Percentiles rank a stretch among this genome's conserved stretches.
Conservation (phyloP, 1,140 invertebrate genomes). For the Brachionus angularis region DNA sequence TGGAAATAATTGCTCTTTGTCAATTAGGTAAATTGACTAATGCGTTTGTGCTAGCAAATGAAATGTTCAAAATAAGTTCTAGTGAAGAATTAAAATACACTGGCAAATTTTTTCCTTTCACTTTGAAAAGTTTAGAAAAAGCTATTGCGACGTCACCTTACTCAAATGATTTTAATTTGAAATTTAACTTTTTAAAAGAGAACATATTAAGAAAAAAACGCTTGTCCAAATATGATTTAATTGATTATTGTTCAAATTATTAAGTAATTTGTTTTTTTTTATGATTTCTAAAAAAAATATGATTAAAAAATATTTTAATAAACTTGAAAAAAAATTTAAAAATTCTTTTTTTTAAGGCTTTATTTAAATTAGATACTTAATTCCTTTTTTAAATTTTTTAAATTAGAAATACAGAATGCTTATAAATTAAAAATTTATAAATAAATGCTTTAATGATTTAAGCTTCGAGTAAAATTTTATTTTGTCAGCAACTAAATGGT, state of each 20-base stretch:
- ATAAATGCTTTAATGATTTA: too few species aligned
- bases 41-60: constrained; percentile 27
- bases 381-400: too few species aligned
- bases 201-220: not conserved
- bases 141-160: not conserved
- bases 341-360: too few species aligned
- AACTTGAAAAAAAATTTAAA: too few species aligned
- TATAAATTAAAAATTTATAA: too few species aligned
- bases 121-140: not conserved
- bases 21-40: not conserved
- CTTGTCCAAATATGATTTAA: constrained; percentile 25
- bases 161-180: not conserved
- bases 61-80: constrained; percentile 27
- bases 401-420: too few species aligned
- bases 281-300: too few species aligned
- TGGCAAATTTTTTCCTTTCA: constrained; percentile 36
- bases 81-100: not conserved
- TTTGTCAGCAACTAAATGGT: too few species aligned
- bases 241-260: constrained; percentile 15
- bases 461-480: too few species aligned
- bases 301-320: too few species aligned
- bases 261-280: not conserved
- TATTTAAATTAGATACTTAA: too few species aligned
- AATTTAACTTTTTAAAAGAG: not conserved
- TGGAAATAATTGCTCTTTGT: constrained; percentile 39